Evolutionary conservation across 92 coral and sea anemone genomes (phyloP).

Genomic region (Umimayanthus chanpuru): DNA sequence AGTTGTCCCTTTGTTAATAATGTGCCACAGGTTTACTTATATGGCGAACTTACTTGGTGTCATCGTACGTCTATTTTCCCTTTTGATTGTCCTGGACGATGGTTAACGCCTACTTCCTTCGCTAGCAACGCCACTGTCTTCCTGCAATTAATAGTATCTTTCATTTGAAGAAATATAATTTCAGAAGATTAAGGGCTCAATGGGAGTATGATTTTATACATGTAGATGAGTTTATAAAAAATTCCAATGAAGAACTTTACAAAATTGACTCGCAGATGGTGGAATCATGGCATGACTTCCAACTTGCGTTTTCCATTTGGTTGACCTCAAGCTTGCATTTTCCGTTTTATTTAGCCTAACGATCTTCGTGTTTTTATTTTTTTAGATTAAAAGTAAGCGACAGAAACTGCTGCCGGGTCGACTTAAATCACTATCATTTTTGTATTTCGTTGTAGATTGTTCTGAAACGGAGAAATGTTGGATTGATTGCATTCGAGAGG

Average conservation of each 20-base stretch:
- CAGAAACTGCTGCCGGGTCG: neutral
- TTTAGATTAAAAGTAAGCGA: neutral
- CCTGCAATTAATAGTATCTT: too few relatives aligned
- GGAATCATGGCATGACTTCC: neutral
- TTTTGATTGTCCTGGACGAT: too few relatives aligned
- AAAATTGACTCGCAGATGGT: neutral
- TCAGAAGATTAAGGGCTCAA: neutral
- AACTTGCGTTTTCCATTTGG: neutral
- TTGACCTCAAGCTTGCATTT: neutral
- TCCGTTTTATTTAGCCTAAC: neutral
- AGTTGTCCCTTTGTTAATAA: too few relatives aligned
- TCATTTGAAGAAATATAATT: too few relatives aligned
- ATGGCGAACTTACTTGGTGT: too few relatives aligned
- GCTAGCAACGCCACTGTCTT: too few relatives aligned
- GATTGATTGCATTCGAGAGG: constrained; percentile 7
- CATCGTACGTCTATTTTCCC: too few relatives aligned
- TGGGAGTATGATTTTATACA: too few relatives aligned
- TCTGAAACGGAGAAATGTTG: neutral
- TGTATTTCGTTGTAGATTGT: neutral
- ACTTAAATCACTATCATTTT: neutral
- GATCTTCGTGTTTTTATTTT: neutral
- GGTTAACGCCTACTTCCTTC: too few relatives aligned
- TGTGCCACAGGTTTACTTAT: too few relatives aligned
- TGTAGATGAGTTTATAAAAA: too few relatives aligned
- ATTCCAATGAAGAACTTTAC: neutral